phyloP scores from a whole-genome alignment of 2,888 invertebrate species.

The Drosophila incognita region DNA sequence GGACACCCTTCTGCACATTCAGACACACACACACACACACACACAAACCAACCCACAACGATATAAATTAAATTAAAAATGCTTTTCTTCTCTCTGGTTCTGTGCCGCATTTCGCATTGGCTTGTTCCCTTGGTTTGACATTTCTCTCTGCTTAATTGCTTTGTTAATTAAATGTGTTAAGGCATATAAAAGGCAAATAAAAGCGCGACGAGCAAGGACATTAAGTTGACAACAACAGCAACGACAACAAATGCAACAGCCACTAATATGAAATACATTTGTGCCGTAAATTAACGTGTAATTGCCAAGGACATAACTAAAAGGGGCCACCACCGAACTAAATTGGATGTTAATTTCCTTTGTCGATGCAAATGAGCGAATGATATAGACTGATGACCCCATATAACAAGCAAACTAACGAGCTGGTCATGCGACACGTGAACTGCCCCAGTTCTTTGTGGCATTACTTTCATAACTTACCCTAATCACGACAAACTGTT shows the following conservation, averaged over 20 bases:
- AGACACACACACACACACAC: constrained; percentile 11
- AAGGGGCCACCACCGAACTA: constrained; percentile 10
- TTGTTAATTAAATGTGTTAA: constrained; percentile 80
- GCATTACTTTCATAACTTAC: not conserved
- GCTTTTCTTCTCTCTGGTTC: constrained; percentile 48
- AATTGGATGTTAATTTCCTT: constrained; percentile 62
- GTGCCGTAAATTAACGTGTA: constrained; percentile 65
- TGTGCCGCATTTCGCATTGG: constrained; percentile 23
- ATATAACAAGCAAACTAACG: constrained; percentile 14
- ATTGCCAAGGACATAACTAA: constrained; percentile 49
- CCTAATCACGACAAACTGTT: not conserved
- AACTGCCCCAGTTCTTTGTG: not conserved
- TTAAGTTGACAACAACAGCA: constrained; percentile 62
- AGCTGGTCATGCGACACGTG: constrained; percentile 1
- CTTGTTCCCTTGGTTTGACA: constrained; percentile 48
- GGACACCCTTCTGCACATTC: not conserved
- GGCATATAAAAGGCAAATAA: constrained; percentile 61
- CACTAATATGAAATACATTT: constrained; percentile 73
- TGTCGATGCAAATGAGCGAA: constrained; percentile 56
- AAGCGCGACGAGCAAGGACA: constrained; percentile 62
- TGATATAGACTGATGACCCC: constrained; percentile 40
- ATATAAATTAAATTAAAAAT: constrained; percentile 74
- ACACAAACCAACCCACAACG: constrained; percentile 13
- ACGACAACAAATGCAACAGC: constrained; percentile 7
- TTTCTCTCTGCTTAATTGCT: constrained; percentile 76